Evolutionary conservation across 2,113 vertebrate genomes (phyloP).

Genomic region (Sterna hirundo): DNA sequence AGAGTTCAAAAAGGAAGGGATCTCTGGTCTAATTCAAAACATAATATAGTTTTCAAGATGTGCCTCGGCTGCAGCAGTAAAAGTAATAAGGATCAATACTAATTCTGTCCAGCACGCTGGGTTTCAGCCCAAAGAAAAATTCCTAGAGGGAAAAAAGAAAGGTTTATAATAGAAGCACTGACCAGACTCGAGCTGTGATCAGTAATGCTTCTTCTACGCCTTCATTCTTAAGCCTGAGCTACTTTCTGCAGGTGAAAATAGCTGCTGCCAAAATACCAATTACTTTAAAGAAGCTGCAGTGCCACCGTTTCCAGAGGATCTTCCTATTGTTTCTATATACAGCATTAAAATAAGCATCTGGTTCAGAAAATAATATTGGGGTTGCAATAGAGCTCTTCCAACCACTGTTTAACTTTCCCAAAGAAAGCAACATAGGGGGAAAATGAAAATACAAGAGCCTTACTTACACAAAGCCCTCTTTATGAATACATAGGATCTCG

Average conservation of each 20-base stretch:
- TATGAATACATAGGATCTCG: not conserved
- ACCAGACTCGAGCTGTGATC: not conserved
- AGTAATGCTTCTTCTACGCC: not conserved
- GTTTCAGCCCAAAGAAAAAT: not conserved
- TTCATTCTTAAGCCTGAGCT: conserved; percentile 37
- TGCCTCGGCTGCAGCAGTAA: not conserved
- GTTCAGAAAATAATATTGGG: not conserved
- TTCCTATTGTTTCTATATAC: not conserved
- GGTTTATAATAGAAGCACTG: not conserved
- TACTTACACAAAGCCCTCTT: not conserved
- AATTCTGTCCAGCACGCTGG: not conserved
- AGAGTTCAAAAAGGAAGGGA: not conserved
- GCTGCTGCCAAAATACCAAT: not conserved
- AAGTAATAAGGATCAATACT: not conserved
- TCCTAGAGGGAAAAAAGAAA: not conserved
- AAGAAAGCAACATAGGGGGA: not conserved
- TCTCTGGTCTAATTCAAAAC: not conserved
- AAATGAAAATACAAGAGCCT: not conserved
- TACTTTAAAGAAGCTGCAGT: not conserved
- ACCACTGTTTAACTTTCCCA: not conserved
- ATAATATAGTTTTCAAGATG: not conserved
- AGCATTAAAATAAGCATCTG: not conserved
- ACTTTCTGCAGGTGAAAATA: conserved; percentile 18
- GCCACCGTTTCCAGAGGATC: not conserved
- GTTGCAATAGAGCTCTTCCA: not conserved